Conservation (phyloP, 2,113 vertebrate genomes). For the Dasyurus viverrinus region DNA sequence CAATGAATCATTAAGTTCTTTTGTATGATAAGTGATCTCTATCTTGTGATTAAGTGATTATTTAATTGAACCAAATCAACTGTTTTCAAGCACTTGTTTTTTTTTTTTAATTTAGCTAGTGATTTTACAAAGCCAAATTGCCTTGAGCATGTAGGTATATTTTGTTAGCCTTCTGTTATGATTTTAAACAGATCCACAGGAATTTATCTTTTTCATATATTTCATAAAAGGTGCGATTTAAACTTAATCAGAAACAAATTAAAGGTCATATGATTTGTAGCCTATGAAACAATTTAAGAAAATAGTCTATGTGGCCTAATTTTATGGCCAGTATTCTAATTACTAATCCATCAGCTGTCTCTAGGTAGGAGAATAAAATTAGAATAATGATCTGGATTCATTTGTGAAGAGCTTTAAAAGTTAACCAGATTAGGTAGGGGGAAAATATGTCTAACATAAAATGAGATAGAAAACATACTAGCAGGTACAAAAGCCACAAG, state of each 20-base stretch:
- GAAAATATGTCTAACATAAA: too few relatives aligned
- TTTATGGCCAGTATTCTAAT: too few relatives aligned
- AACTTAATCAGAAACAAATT: slow-evolving; percentile 27
- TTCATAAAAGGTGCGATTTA: slow-evolving; percentile 33
- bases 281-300: slow-evolving; percentile 32
- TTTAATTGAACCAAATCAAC: not conserved
- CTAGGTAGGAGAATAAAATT: too few relatives aligned
- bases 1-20: not conserved
- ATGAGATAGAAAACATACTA: too few relatives aligned
- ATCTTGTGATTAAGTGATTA: not conserved
- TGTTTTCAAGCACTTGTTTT: not conserved
- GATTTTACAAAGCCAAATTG: not conserved
- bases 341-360: too few relatives aligned
- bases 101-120: not conserved
- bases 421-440: too few relatives aligned
- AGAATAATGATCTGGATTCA: too few relatives aligned
- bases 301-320: not conserved
- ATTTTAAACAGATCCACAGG: slow-evolving; percentile 5
- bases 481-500: too few relatives aligned
- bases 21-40: not conserved
- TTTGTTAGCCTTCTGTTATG: slow-evolving; percentile 26
- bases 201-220: slow-evolving; percentile 32
- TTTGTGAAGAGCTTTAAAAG: too few relatives aligned
- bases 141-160: not conserved
- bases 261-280: not conserved